These are phyloP conservation scores for Borostomias antarcticus DNA, from an alignment of 2,797 vertebrate species.

Conservation along the genomic window DNA sequence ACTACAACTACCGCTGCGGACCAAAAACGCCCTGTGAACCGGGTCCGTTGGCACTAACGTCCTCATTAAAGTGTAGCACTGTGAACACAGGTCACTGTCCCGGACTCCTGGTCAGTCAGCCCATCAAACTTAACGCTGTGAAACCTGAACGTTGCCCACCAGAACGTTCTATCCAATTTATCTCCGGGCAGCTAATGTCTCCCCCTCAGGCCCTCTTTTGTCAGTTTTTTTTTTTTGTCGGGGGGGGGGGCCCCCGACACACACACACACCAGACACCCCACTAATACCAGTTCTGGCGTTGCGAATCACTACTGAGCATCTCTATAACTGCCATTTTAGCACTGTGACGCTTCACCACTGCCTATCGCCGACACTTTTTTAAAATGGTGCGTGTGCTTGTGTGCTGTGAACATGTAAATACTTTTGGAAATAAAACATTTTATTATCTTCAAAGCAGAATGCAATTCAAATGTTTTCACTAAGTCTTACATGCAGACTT, in stretches of 20 bases:
- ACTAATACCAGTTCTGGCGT: neutral
- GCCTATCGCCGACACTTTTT: neutral
- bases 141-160: neutral
- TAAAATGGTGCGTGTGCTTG: neutral
- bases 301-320: neutral
- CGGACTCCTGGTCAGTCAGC: constrained; percentile 15
- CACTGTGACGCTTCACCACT: neutral
- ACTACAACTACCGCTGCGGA: constrained; percentile 12
- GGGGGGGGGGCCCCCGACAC: neutral
- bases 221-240: neutral
- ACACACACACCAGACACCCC: too few species aligned
- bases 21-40: constrained; percentile 17
- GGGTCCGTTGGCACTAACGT: neutral
- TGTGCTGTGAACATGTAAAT: constrained; percentile 5
- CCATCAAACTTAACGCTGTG: neutral
- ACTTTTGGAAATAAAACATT: neutral
- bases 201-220: neutral
- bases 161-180: neutral
- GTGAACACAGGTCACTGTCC: neutral
- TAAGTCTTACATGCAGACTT: neutral
- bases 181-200: neutral
- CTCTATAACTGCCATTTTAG: neutral
- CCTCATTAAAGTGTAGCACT: neutral
- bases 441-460: constrained; percentile 9
- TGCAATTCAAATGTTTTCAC: constrained; percentile 1